Base-by-base conservation (phyloP, 2,113 vertebrate genomes). In the Megaceryle maxima region DNA sequence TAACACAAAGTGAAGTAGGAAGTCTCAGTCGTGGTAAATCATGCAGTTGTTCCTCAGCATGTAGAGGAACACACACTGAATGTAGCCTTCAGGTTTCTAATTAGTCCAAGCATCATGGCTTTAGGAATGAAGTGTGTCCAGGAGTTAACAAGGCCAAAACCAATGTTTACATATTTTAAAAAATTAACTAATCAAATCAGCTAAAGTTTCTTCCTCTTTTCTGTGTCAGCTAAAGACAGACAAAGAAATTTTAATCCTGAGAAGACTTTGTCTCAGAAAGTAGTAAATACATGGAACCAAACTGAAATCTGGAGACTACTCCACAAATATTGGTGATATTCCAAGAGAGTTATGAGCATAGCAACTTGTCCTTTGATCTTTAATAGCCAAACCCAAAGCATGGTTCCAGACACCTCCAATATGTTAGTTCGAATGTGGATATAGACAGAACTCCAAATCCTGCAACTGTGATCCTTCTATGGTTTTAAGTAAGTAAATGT, bases 31-130 rank as follows among this genome's bases (percentile, higher is more conserved):
- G 21, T 87, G 68, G 56, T 75, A 66, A 88, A 78, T 73, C 46
- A 24, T 0, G 0, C 16, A 10, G 28, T 9, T 69, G 25, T 48
- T 94, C 31, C 50, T 83, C 31, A 41, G 16, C 1, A 1, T 67
- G 33, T 28, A 28, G 28, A 84, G 31, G 41, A 63, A 51, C 68
- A 59, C 13, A 33, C 10, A 22, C 28, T 0, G 2, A 46, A 46
- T 0, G 0, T 25, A 37, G 19, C 24, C 29, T 16, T 86, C 76
- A 39, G 25, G 14, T 82, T 66, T 37, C 67, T 73, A 37, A 44
- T 62, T n/a, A 60, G 56, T 20, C 9, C 16, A 6, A 29, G 50
- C 13, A 43, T 28, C 22, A 17, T 1, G 4, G 10, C n/a, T 44
- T 74, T 77, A 44, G 35, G 33, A 18, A 10, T 56, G 19, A 66